A percentile compares a stretch with the other conserved stretches of the same genome.
phyloP scores from a whole-genome alignment of 2,888 invertebrate species.

The Scaptomyza tumidula region DNA sequence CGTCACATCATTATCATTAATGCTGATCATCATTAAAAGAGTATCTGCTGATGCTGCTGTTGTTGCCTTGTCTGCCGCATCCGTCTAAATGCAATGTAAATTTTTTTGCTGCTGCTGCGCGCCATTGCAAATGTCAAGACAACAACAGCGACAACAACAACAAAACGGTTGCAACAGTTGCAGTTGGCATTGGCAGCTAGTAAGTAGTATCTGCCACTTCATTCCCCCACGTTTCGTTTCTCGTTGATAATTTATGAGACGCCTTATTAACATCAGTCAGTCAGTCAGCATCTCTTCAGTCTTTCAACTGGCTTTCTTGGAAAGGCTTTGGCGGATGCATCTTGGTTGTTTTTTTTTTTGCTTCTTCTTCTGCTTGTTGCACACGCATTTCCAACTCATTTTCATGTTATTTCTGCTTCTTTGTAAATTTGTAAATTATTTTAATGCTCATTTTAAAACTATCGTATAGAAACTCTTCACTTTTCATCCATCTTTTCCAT shows the following conservation, averaged over 20 bases:
- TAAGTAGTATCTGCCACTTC: neutral
- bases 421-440: constrained; percentile 82
- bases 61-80: constrained; percentile 47
- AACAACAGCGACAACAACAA: constrained; percentile 45
- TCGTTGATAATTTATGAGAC: constrained; percentile 80
- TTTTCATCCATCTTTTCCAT: neutral
- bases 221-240: constrained; percentile 53
- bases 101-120: constrained; percentile 71
- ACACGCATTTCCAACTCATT: constrained; percentile 54
- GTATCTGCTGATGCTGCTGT: constrained; percentile 1
- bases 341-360: constrained; percentile 43
- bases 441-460: constrained; percentile 75
- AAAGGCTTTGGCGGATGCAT: constrained; percentile 68
- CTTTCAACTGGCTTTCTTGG: constrained; percentile 66
- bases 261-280: constrained; percentile 81
- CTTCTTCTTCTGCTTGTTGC: neutral
- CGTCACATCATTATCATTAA: constrained; percentile 29
- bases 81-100: constrained; percentile 78
- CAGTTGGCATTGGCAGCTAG: constrained; percentile 46
- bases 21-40: constrained; percentile 22
- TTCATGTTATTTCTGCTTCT: constrained; percentile 70
- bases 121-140: constrained; percentile 75
- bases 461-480: constrained; percentile 2
- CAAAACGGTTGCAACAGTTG: constrained; percentile 20
- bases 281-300: constrained; percentile 4